Evolutionary conservation across 2,797 vertebrate species (phyloP), one percentile per base, ranked within the genome.

Genomic region (Poeciliopsis infans): DNA sequence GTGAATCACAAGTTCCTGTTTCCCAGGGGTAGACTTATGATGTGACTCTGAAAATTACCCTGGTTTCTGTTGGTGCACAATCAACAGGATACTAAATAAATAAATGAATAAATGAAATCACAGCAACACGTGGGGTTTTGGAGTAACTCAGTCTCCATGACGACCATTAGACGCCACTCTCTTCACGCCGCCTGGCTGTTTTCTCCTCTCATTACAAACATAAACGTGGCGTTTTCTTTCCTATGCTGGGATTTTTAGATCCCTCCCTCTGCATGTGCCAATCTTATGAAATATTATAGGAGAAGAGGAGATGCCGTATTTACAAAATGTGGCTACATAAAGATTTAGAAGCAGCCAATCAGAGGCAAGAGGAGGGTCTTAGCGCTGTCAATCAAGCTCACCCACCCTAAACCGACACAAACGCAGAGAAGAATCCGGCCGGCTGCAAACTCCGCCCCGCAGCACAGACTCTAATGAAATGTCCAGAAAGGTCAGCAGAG

Each of bases 401-500:
- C 7, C 45, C 15, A 73, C 16, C 51, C 7, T 10, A 20, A 18
- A 7, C 33, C 2, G 33, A 18, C 61, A 18, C 57, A 61, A 64
- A 64, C 16, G 7, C 12, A 33, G 13, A 59, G 47, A 53, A 1
- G 3, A 18, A 75, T 47, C 78, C 45, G 55, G 15, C 78, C 70
- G 76, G 6, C 51, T 51, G 70, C 7, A 87, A 45, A 79, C 33
- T 43, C 53, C 76, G 28, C 25, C 8, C 6, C 6, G 7, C 78
- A 61, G 57, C 57, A 83, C 39, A 75, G 43, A 57, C 75, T n/a
- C 18, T 71, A 33, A 73, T 47, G 4, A 68, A 41, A 64, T 1
- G 4, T 43, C 71, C 68, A 31, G 79, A 79, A 84, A 84, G 76
- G 79, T 89, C 69, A 57, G n/a, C 69, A 57, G 39, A 77, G 33